Conservation (phyloP, 2,113 vertebrate genomes). For the Ptyas mucosa region DNA sequence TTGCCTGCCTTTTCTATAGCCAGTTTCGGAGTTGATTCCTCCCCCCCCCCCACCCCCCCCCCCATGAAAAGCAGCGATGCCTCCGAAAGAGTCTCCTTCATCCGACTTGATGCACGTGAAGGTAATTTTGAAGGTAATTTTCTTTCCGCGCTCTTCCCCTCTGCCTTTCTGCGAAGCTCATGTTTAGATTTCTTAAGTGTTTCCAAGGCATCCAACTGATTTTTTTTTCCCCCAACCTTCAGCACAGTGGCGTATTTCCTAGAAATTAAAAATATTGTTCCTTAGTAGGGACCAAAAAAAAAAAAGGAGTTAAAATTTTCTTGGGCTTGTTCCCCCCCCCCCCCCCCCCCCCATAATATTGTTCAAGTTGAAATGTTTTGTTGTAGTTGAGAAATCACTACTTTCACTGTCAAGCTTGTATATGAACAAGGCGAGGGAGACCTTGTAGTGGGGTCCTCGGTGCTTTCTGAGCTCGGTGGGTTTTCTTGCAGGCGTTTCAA, state of each 20-base stretch:
- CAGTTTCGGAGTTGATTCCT: slow-evolving; percentile 29
- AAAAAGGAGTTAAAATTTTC: fast-evolving
- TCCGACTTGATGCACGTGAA: slow-evolving; percentile 12
- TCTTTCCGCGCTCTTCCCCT: too few relatives aligned
- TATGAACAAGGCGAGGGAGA: too few relatives aligned
- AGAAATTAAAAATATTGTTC: neutral
- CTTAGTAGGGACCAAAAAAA: neutral
- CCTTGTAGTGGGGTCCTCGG: too few relatives aligned
- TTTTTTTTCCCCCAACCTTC: slow-evolving; percentile 13
- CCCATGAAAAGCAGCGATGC: neutral
- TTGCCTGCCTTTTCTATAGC: neutral
- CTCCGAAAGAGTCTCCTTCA: slow-evolving; percentile 37
- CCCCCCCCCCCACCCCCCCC: neutral
- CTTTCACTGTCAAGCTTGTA: too few relatives aligned
- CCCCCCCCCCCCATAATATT: neutral
- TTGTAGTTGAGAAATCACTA: neutral
- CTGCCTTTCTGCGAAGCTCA: neutral
- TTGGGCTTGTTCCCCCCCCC: neutral
- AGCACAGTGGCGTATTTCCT: neutral
- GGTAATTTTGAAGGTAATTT: slow-evolving; percentile 2
- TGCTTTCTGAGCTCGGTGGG: too few relatives aligned
- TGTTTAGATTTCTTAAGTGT: slow-evolving; percentile 30
- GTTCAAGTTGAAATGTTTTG: neutral
- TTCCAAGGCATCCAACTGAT: slow-evolving; percentile 19
- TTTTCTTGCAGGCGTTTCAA: too few relatives aligned